Percentiles rank a stretch among this genome's conserved stretches.
Conservation (phyloP, 2,888 invertebrate genomes). For the Melitaea athalia region DNA sequence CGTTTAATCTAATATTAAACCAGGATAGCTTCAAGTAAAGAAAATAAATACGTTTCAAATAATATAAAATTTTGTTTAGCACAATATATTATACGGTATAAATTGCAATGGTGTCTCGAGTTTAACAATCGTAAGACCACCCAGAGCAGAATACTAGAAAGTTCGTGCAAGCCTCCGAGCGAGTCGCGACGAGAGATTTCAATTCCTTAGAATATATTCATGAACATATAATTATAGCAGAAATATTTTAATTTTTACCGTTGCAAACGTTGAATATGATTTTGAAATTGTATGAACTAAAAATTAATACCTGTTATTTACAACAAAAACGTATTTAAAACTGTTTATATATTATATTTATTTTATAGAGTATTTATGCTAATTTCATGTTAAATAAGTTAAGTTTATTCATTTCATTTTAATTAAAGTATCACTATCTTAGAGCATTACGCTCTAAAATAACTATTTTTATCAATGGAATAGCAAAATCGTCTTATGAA, state of each 20-base stretch:
- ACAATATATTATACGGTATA: neutral
- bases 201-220: constrained; percentile 7
- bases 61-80: neutral
- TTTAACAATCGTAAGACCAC: constrained; percentile 47
- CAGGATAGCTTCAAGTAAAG: too few relatives aligned
- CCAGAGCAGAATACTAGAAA: constrained; percentile 44
- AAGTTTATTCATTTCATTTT: too few relatives aligned
- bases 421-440: too few relatives aligned
- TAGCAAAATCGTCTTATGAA: constrained; percentile 9
- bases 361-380: too few relatives aligned
- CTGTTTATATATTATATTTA: too few relatives aligned
- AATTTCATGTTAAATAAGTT: too few relatives aligned
- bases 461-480: constrained; percentile 5
- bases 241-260: neutral
- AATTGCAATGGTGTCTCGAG: neutral
- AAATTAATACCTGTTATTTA: too few relatives aligned
- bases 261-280: neutral
- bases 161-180: constrained; percentile 11
- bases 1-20: too few relatives aligned
- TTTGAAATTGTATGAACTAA: too few relatives aligned
- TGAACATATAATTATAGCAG: neutral
- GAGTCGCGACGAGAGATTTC: constrained; percentile 6
- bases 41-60: too few relatives aligned
- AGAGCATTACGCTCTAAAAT: neutral
- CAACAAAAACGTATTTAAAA: too few relatives aligned